Evolutionary conservation across 1,140 invertebrate species (phyloP), one percentile per base, ranked within the genome.

Genomic region (Aethina tumida): DNA sequence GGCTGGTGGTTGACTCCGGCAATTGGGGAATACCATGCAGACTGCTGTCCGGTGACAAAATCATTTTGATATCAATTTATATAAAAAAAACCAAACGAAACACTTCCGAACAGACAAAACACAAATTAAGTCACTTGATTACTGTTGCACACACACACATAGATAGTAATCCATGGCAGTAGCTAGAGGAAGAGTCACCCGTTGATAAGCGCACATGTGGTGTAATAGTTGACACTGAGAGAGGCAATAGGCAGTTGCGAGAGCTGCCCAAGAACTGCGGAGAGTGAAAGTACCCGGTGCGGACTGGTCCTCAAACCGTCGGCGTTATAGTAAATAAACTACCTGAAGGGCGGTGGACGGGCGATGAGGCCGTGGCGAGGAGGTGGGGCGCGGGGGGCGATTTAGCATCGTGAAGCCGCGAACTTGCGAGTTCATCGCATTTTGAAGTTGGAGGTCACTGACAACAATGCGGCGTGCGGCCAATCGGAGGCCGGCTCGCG

Each of bases 381-480:
- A 22, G 34, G 43, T 29, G 43, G 43, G 36, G 46, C 35, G 35
- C n/a, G n/a, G n/a, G n/a, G 43, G 39, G 43, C 39, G 40, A 49
- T 52, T 49, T 47, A 49, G 47, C 41, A 47, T 37, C 28, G 39
- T 18, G n/a, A n/a, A 52, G 53, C 53, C 53, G 56, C 57, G 59
- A 54, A 52, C 52, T 57, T 56, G 51, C 20, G 68, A 63, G 68
- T 71, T 71, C 67, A 70, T 71, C 67, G 68, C 61, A 69, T 70
- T 70, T 70, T 68, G 65, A 70, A 69, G 65, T 66, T 70, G 66
- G 69, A 71, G 69, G 69, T 72, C 69, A 71, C 67, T 69, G 68
- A 66, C 68, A 69, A 71, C 55, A 60, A 53, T 48, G 50, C 44
- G 46, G 36, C 38, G 25, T 32, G 25, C 8, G 18, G 27, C 53